Evolutionary conservation across 2,797 vertebrate genomes (phyloP).

Genomic region (Pseudochirops cupreus): DNA sequence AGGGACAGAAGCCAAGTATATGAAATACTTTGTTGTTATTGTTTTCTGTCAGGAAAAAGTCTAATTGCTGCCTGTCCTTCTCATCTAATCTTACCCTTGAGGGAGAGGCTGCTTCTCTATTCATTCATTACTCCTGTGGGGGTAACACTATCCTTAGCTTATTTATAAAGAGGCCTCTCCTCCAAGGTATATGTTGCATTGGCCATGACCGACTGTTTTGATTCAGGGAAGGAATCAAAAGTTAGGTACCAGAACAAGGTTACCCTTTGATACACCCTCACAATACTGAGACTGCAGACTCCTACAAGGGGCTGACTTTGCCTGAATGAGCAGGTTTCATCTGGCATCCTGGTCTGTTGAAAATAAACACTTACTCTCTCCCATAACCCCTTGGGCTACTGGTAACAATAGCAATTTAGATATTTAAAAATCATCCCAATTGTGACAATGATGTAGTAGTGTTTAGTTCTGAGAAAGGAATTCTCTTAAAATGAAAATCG

Average conservation of each 20-base stretch:
- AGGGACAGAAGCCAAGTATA: neutral
- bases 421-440: constrained; percentile 24
- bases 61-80: neutral
- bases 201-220: neutral
- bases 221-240: neutral
- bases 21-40: neutral
- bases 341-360: neutral
- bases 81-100: neutral
- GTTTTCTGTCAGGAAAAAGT: neutral
- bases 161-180: neutral
- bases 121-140: neutral
- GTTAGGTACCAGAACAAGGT: neutral
- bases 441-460: constrained; percentile 7
- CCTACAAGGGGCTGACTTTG: neutral
- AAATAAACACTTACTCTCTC: neutral
- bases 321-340: neutral
- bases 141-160: neutral
- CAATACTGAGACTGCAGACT: neutral
- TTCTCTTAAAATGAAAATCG: neutral
- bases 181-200: neutral
- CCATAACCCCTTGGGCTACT: neutral
- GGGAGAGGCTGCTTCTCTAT: neutral
- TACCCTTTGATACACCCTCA: neutral
- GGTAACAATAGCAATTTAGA: constrained; percentile 3
- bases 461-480: constrained; percentile 18